Percentiles rank a stretch among this genome's conserved stretches.
Conservation (phyloP, 2,888 invertebrate genomes). For the Cataglyphis albicans region DNA sequence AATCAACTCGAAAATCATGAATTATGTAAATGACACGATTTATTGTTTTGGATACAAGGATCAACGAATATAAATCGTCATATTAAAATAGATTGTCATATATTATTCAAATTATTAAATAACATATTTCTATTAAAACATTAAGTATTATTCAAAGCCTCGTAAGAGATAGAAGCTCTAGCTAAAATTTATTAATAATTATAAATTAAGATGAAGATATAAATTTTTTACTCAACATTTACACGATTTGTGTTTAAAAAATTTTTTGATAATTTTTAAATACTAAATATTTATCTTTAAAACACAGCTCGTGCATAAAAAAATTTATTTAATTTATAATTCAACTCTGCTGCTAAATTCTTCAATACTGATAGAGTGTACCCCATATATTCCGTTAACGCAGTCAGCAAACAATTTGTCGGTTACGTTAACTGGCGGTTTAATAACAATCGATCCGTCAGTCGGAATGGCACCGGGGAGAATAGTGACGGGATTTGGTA, state of each 20-base stretch:
- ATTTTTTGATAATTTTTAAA: background rate
- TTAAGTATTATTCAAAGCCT: background rate
- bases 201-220: background rate
- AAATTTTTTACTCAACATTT: background rate
- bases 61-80: background rate
- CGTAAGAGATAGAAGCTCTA: background rate
- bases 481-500: background rate
- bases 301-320: background rate
- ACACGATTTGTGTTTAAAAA: background rate
- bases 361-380: background rate
- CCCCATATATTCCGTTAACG: constrained; percentile 69
- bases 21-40: background rate
- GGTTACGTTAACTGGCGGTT: constrained; percentile 69
- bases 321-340: constrained; percentile 30
- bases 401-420: constrained; percentile 69
- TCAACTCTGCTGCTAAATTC: background rate
- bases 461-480: background rate
- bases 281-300: background rate
- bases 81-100: background rate
- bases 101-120: background rate
- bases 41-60: background rate
- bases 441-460: constrained; percentile 67
- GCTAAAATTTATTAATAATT: background rate
- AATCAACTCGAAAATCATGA: background rate
- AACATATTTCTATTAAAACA: background rate